phyloP scores from a whole-genome alignment of 2,888 invertebrate genomes.

The Tricholauxania praeusta region DNA sequence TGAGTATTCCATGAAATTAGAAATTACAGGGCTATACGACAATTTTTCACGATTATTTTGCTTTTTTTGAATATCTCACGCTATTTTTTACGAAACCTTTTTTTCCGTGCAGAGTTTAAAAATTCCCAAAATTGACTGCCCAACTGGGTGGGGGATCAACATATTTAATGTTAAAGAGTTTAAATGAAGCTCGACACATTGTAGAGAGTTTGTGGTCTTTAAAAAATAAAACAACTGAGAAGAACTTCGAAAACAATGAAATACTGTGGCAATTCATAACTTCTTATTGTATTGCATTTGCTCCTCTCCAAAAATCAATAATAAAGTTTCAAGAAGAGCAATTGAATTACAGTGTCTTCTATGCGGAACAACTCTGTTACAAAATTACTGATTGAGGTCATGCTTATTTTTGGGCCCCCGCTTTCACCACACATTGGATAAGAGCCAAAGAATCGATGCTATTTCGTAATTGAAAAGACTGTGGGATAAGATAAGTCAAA shows the following conservation, averaged over 20 bases:
- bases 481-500: conserved; percentile 11
- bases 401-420: conserved; percentile 34
- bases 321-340: conserved; percentile 32
- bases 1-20: too few species aligned
- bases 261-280: conserved; percentile 24
- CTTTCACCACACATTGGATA: background rate
- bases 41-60: too few species aligned
- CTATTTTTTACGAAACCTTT: too few species aligned
- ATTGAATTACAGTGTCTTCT: conserved; percentile 33
- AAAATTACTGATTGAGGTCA: background rate
- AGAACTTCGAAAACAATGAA: conserved; percentile 26
- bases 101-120: conserved; percentile 10
- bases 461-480: conserved; percentile 7
- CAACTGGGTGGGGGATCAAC: background rate
- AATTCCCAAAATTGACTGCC: conserved; percentile 32
- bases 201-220: conserved; percentile 14
- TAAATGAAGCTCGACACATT: conserved; percentile 20
- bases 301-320: conserved; percentile 22
- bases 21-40: too few species aligned
- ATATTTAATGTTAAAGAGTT: conserved; percentile 27
- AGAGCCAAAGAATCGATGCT: conserved; percentile 10
- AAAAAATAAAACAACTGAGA: conserved; percentile 12
- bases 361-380: conserved; percentile 16
- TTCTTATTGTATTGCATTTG: conserved; percentile 11
- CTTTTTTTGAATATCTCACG: too few species aligned